Percentiles rank a stretch among this genome's conserved stretches.
These are phyloP conservation scores for Leptobrachium leishanense DNA, from an alignment of 2,113 vertebrate species.

Conservation along the genomic window DNA sequence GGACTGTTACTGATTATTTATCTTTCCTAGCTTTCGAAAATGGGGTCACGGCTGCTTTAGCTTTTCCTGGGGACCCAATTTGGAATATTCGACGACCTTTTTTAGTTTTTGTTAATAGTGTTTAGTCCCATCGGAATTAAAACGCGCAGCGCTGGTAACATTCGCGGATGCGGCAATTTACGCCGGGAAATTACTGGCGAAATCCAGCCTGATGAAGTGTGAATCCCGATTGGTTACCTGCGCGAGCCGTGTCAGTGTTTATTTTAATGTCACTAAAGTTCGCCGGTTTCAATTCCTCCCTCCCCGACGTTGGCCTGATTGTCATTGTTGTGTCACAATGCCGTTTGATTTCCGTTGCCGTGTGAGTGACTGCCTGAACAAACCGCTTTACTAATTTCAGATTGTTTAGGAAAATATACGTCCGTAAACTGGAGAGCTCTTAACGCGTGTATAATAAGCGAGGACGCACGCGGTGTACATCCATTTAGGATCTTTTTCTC, in stretches of 20 bases:
- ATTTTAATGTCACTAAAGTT: conserved; percentile 23
- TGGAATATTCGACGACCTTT: too few species aligned
- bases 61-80: too few species aligned
- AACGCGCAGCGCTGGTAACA: neutral
- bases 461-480: conserved; percentile 52
- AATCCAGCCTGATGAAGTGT: neutral
- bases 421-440: conserved; percentile 64
- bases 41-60: too few species aligned
- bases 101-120: too few species aligned
- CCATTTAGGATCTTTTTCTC: conserved; percentile 59
- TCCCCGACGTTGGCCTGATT: conserved; percentile 12
- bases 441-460: conserved; percentile 62
- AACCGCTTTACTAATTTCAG: conserved; percentile 60
- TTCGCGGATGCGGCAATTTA: conserved; percentile 27
- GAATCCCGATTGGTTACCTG: conserved; percentile 18
- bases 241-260: conserved; percentile 20
- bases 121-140: neutral
- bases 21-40: too few species aligned
- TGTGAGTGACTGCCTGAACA: conserved; percentile 57
- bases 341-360: conserved; percentile 58
- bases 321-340: conserved; percentile 39
- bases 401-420: conserved; percentile 55
- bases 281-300: neutral
- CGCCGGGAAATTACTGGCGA: conserved; percentile 9
- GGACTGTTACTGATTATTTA: too few species aligned